phyloP scores from a whole-genome alignment of 2,113 vertebrate genomes.

The Amphiprion ocellaris region DNA sequence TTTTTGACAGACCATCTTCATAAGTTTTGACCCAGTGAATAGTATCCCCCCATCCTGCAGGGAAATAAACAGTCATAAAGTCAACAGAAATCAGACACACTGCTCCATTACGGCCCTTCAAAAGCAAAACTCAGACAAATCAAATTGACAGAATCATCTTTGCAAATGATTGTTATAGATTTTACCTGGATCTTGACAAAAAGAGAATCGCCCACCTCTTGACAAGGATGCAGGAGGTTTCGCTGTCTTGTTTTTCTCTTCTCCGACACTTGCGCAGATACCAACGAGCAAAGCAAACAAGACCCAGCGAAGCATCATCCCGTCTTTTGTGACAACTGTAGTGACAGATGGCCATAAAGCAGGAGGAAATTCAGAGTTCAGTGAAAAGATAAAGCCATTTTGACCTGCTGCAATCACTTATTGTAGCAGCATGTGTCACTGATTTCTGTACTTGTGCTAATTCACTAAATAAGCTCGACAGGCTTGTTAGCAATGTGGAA shows the following conservation, averaged over 20 bases:
- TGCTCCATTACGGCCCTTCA: not conserved
- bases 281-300: conserved; percentile 57
- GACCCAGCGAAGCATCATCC: conserved; percentile 67
- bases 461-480: conserved; percentile 45
- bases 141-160: not conserved
- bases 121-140: not conserved
- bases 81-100: not conserved
- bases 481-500: not conserved
- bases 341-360: not conserved
- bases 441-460: not conserved
- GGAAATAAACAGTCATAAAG: not conserved
- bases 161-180: not conserved
- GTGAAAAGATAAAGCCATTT: not conserved
- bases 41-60: conserved; percentile 89
- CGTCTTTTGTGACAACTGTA: conserved; percentile 22
- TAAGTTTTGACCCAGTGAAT: conserved; percentile 89
- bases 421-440: not conserved
- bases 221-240: conserved; percentile 35
- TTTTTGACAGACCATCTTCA: conserved; percentile 87
- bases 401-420: not conserved
- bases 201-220: conserved; percentile 66
- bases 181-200: not conserved
- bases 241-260: conserved; percentile 41
- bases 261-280: conserved; percentile 46
- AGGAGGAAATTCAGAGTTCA: not conserved